Percentiles rank a stretch among this genome's conserved stretches.
Evolutionary conservation across 2,888 invertebrate species (phyloP).

Genomic region (Drosophila nr. perissopoda): DNA sequence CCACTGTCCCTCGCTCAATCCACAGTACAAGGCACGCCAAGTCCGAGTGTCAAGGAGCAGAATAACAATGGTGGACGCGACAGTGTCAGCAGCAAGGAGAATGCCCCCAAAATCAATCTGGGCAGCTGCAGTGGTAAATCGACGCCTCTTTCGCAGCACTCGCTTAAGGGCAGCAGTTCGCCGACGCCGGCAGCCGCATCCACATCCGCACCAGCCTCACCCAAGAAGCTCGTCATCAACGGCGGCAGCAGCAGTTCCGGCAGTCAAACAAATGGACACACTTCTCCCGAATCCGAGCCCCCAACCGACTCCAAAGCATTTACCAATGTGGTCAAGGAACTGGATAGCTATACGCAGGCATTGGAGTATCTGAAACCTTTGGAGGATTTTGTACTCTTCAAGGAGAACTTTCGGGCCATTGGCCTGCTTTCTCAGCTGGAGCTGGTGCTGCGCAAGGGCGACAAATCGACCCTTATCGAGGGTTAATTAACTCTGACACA

Average conservation of each 20-base stretch:
- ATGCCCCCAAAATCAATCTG: conserved; percentile 52
- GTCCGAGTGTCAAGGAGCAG: conserved; percentile 53
- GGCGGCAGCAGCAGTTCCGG: conserved; percentile 34
- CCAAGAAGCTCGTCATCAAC: conserved; percentile 48
- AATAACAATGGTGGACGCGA: conserved; percentile 68
- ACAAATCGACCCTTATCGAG: conserved; percentile 69
- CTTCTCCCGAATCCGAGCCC: conserved; percentile 51
- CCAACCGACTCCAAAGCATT: conserved; percentile 23
- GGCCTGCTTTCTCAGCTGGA: conserved; percentile 82
- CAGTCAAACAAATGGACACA: conserved; percentile 63
- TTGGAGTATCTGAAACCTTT: conserved; percentile 81
- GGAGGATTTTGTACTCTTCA: conserved; percentile 83
- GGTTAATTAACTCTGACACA: conserved; percentile 38
- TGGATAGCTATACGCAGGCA: conserved; percentile 79
- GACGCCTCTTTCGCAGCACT: conserved; percentile 42
- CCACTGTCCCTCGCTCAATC: conserved; percentile 47
- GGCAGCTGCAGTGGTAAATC: conserved; percentile 65
- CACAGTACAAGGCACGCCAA: conserved; percentile 23
- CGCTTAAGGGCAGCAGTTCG: conserved; percentile 43
- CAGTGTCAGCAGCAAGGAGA: conserved; percentile 71
- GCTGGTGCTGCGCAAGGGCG: conserved; percentile 76
- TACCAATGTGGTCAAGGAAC: conserved; percentile 57
- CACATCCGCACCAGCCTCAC: conserved; percentile 57
- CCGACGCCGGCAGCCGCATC: conserved; percentile 25
- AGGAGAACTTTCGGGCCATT: conserved; percentile 83